Evolutionary conservation across 2,888 invertebrate species (phyloP), one percentile per base, ranked within the genome.

Genomic region (Ochropacha duplaris): DNA sequence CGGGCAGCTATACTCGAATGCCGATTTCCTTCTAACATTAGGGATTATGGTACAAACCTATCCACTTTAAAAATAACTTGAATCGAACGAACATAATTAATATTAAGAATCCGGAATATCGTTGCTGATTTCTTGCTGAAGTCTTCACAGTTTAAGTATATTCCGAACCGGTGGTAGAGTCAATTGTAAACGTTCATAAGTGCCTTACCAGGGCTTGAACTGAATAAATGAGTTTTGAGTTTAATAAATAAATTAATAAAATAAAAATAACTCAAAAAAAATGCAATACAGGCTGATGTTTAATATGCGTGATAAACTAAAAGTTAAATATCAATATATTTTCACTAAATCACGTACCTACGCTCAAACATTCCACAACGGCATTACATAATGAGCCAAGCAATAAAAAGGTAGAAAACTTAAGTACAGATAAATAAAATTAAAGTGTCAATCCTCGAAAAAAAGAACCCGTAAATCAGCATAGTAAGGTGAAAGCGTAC

Each of bases 401-500:
- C 16, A 9, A 44, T 44, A 44, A 39, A 44, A 16, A 44, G 19
- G 19, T 19, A 6, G n/a, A 36, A n/a, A 36, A 36, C 44, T 6
- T 44, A 9, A 16, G 44, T 44, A 44, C 44, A 19, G 2, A 44
- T 19, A 44, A 44, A 44, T 44, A 44, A 44, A 5, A 19, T 44
- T 16, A 44, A 16, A 44, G 16, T 44, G 16, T 16, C 19, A 44
- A 44, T 19, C 19, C 44, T 19, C 19, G 9, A 44, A 19, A 44
- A 44, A 44, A 44, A 44, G 44, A 44, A 44, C 19, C 9, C 19
- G 44, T 44, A 44, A 44, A 44, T 44, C 16, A 19, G 16, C 44
- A n/a, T 44, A 19, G 44, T 19, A 19, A 19, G 19, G 44, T 44
- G 22, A 56, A 56, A 39, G 50, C 50, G 56, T 24, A 9, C n/a